phyloP scores from a whole-genome alignment of 37 sponge, comb jelly and placozoan species.

The Chondrosia reniformis region DNA sequence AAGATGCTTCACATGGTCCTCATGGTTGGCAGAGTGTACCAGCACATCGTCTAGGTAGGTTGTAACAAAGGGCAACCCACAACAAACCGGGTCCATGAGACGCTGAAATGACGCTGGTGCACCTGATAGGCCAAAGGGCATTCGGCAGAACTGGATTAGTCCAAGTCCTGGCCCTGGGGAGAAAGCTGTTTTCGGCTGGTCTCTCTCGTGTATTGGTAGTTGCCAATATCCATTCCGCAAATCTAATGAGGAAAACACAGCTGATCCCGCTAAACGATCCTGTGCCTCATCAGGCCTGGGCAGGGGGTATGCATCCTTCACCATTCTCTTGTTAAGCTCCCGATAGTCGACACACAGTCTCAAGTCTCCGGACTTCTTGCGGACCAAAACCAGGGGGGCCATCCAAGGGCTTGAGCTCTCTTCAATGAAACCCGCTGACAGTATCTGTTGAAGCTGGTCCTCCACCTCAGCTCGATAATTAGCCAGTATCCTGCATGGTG shows the following conservation, averaged over 20 bases:
- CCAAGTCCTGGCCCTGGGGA: conserved; percentile 26
- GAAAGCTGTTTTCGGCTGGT: conserved; percentile 11
- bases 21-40: background rate
- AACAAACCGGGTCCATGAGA: conserved; percentile 8
- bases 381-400: conserved; percentile 13
- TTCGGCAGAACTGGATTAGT: conserved; percentile 9
- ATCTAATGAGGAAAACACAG: conserved; percentile 30
- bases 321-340: conserved; percentile 30
- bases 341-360: conserved; percentile 37
- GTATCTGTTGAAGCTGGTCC: conserved; percentile 8
- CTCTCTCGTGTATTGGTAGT: background rate
- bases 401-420: conserved; percentile 21
- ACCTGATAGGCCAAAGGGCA: conserved; percentile 27
- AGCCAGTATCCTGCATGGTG: conserved; percentile 6
- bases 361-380: conserved; percentile 10
- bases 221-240: conserved; percentile 35
- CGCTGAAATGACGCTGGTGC: conserved; percentile 18
- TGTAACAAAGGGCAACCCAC: conserved; percentile 6
- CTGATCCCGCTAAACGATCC: conserved; percentile 28
- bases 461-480: conserved; percentile 22
- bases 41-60: conserved; percentile 44
- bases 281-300: conserved; percentile 38
- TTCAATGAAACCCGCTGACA: conserved; percentile 18
- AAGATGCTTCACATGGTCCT: conserved; percentile 21
- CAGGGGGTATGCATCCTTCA: conserved; percentile 30